Percentiles rank a stretch among this genome's conserved stretches.
These are phyloP conservation scores for Synanthedon tipuliformis DNA, from an alignment of 2,888 invertebrate genomes.

Conservation along the genomic window DNA sequence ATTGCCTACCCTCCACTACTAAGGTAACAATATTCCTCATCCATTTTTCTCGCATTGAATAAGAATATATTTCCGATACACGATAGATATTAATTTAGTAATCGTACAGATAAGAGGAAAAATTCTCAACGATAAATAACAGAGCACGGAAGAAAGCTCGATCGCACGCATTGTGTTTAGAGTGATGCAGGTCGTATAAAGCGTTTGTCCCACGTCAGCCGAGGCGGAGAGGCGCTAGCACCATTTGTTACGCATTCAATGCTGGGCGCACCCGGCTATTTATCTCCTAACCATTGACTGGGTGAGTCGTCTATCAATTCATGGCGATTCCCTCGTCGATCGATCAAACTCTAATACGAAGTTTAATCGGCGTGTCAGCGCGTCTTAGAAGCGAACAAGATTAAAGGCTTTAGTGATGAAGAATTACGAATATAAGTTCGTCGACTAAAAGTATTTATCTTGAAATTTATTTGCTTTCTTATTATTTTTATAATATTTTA, in stretches of 20 bases:
- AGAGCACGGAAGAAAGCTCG: slow-evolving; percentile 5
- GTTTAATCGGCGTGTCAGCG: slow-evolving; percentile 10
- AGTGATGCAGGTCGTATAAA: slow-evolving; percentile 41
- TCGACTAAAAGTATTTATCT: no score
- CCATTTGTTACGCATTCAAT: slow-evolving; percentile 58
- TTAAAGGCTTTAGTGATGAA: neutral
- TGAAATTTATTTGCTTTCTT: no score
- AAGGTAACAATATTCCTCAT: no score
- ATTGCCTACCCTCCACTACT: no score
- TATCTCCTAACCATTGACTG: slow-evolving; percentile 44
- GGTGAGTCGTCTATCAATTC: slow-evolving; percentile 42
- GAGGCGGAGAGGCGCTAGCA: slow-evolving; percentile 22
- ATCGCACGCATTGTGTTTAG: slow-evolving; percentile 8
- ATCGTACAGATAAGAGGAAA: slow-evolving; percentile 6
- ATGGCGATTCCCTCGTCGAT: slow-evolving; percentile 17
- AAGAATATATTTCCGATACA: neutral
- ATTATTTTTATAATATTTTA: no score
- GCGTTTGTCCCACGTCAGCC: slow-evolving; percentile 34
- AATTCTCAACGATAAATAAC: slow-evolving; percentile 9
- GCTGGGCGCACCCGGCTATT: slow-evolving; percentile 32
- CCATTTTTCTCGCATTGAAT: no score
- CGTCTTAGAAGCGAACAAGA: neutral
- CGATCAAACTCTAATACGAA: slow-evolving; percentile 33
- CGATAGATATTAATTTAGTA: slow-evolving; percentile 3
- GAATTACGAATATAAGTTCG: neutral